These are phyloP conservation scores for Metellina segmentata DNA, from an alignment of 2,888 invertebrate genomes.

Conservation along the genomic window DNA sequence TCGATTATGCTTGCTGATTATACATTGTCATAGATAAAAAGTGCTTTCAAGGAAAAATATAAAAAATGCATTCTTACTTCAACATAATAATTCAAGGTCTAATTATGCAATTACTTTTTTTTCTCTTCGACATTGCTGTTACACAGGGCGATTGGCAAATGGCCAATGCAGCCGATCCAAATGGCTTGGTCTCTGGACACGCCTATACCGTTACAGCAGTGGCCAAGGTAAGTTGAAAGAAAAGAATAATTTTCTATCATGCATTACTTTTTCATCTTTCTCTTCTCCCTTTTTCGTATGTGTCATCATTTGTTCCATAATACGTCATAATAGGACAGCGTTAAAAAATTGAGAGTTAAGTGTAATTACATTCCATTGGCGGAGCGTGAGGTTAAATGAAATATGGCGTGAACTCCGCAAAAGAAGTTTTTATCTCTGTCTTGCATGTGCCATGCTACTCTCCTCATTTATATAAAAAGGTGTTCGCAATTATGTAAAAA, in stretches of 20 bases:
- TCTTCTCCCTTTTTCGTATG: constrained; percentile 2
- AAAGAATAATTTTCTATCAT: background rate
- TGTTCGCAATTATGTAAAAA: too few relatives aligned
- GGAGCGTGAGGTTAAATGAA: constrained; percentile 8
- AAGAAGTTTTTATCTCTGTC: background rate
- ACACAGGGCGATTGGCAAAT: constrained; percentile 81
- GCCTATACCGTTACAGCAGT: constrained; percentile 82
- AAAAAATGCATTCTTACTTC: constrained; percentile 1
- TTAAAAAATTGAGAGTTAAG: constrained; percentile 18
- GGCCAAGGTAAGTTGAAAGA: constrained; percentile 79
- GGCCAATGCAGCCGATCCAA: constrained; percentile 80
- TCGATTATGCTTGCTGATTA: background rate
- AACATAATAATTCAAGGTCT: constrained; percentile 34
- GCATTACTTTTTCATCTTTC: background rate
- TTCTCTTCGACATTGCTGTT: background rate
- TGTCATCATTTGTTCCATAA: constrained; percentile 24
- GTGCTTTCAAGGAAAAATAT: background rate
- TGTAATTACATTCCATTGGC: constrained; percentile 28
- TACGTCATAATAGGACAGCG: constrained; percentile 11
- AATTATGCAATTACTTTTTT: constrained; percentile 44
- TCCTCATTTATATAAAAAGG: too few relatives aligned
- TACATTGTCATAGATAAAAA: background rate
- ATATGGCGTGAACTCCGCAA: background rate
- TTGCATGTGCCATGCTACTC: background rate
- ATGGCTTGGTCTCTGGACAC: constrained; percentile 82